phyloP scores from a whole-genome alignment of 2,888 invertebrate species.

The Tiliacea aurago region DNA sequence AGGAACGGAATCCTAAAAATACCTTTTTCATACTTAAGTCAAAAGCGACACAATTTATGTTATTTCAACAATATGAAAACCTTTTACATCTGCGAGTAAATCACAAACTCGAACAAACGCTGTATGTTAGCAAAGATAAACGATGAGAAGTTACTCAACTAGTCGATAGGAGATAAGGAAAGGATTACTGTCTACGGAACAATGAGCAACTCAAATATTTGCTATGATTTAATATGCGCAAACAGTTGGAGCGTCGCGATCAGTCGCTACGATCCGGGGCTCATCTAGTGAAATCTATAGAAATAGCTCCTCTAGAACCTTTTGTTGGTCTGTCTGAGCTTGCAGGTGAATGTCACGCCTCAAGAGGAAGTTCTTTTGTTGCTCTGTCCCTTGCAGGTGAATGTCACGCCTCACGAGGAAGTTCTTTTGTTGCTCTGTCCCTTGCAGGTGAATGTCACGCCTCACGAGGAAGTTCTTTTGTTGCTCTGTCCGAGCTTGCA shows the following conservation, averaged over 20 bases:
- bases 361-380: too few species aligned
- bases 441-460: too few species aligned
- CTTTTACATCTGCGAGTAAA: not conserved
- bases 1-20: not conserved
- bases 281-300: not conserved
- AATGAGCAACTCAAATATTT: constrained; percentile 29
- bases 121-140: not conserved
- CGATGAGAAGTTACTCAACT: not conserved
- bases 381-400: too few species aligned
- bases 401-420: constrained; percentile 3
- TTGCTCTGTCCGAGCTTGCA: constrained; percentile 8
- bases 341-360: constrained; percentile 26
- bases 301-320: not conserved
- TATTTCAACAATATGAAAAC: not conserved
- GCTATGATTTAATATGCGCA: constrained; percentile 39
- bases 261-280: not conserved
- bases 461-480: constrained; percentile 22
- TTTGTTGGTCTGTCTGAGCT: constrained; percentile 21
- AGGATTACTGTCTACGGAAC: constrained; percentile 14
- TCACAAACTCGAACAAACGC: not conserved
- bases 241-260: constrained; percentile 9
- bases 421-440: too few species aligned
- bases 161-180: constrained; percentile 9
- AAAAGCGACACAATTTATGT: not conserved
- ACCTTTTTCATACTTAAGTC: not conserved